phyloP scores from a whole-genome alignment of 2,888 invertebrate species.

The Pemphredon lugubris region DNA sequence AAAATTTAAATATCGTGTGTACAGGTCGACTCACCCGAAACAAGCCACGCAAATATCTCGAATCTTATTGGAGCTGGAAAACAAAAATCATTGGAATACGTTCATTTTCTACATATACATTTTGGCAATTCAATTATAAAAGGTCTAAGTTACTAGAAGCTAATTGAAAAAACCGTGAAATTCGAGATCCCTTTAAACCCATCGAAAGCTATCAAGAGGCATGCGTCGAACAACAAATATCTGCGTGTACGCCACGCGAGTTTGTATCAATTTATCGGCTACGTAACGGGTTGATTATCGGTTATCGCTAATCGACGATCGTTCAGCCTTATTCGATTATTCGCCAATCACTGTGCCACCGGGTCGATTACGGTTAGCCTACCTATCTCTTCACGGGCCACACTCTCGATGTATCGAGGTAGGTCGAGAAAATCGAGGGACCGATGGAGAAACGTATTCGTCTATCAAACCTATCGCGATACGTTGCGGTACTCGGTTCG shows the following conservation, averaged over 20 bases:
- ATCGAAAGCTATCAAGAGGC: too few species aligned
- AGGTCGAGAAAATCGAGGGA: slow-evolving; percentile 13
- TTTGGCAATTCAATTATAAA: too few species aligned
- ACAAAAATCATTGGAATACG: too few species aligned
- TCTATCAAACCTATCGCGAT: background rate
- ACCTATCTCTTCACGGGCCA: slow-evolving; percentile 26
- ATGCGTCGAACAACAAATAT: background rate
- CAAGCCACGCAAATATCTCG: too few species aligned
- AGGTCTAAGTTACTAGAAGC: too few species aligned
- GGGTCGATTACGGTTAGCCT: slow-evolving; percentile 73
- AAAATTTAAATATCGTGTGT: too few species aligned
- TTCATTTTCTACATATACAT: too few species aligned
- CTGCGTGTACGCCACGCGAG: slow-evolving; percentile 16
- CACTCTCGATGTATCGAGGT: background rate
- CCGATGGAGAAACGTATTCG: too few species aligned
- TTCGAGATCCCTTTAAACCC: too few species aligned
- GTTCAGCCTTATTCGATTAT: slow-evolving; percentile 76
- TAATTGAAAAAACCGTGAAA: too few species aligned
- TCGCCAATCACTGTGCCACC: slow-evolving; percentile 74
- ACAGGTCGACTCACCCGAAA: too few species aligned
- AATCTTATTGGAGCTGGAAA: too few species aligned
- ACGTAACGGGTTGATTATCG: slow-evolving; percentile 70
- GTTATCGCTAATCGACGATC: slow-evolving; percentile 77
- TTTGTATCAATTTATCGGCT: slow-evolving; percentile 71
- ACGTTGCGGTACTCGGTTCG: background rate